These are phyloP conservation scores for Lithodes maja DNA, from an alignment of 2,888 invertebrate genomes.

Conservation along the genomic window DNA sequence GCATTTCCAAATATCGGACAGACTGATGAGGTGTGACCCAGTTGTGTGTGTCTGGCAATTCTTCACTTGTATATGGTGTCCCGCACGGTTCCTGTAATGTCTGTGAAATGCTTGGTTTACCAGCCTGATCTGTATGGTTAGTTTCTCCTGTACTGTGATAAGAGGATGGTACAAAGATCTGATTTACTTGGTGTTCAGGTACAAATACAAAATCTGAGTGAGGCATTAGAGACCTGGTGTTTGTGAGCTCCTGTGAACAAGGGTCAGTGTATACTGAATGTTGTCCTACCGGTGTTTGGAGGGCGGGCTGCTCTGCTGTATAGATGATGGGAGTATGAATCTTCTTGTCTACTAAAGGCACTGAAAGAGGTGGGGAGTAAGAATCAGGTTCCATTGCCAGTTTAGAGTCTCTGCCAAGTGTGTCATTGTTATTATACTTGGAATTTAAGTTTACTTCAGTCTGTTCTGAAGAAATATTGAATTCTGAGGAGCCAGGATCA, in stretches of 20 bases:
- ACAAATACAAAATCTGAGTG: not conserved
- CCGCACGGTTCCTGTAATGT: not conserved
- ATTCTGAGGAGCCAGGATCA: not conserved
- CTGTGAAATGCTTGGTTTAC: not conserved
- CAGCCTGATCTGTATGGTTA: not conserved
- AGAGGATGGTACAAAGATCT: not conserved
- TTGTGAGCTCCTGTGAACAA: not conserved
- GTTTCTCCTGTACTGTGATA: not conserved
- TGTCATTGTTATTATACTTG: not conserved
- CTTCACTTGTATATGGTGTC: not conserved
- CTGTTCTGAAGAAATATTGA: not conserved
- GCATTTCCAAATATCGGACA: constrained; percentile 17
- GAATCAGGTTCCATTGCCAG: not conserved
- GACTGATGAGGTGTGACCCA: constrained; percentile 20
- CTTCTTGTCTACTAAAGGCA: not conserved
- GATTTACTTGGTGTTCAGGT: not conserved
- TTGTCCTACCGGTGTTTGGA: not conserved
- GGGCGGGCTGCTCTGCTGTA: not conserved
- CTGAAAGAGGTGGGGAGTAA: constrained; percentile 7
- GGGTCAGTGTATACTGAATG: too few species aligned
- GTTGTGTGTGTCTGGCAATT: not conserved
- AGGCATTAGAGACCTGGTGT: not conserved
- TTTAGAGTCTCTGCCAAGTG: not conserved
- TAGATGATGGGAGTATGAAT: not conserved
- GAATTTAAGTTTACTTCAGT: not conserved